phyloP scores from a whole-genome alignment of 2,113 vertebrate genomes.

The Entosphenus tridentatus region DNA sequence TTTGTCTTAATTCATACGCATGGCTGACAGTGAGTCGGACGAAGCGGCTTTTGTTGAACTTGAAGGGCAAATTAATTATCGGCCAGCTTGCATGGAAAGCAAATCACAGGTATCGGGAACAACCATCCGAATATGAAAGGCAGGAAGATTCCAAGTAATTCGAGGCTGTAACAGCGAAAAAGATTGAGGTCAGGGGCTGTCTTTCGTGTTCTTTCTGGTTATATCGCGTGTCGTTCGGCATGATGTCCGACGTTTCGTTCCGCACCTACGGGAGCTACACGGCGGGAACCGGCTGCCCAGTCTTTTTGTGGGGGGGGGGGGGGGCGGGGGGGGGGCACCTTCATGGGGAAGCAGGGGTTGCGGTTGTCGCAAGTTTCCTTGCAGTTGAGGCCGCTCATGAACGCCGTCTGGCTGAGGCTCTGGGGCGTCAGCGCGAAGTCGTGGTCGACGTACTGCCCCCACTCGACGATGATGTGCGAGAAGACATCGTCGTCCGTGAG shows the following conservation, averaged over 20 bases:
- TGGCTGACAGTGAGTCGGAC: too few species aligned
- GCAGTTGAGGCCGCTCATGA: slow-evolving; percentile 23
- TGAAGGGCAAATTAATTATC: too few species aligned
- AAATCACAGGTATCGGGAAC: too few species aligned
- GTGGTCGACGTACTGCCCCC: slow-evolving; percentile 78
- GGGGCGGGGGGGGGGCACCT: slow-evolving; percentile 26
- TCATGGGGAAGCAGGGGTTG: slow-evolving; percentile 51
- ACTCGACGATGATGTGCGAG: slow-evolving; percentile 51
- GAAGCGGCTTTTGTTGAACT: too few species aligned
- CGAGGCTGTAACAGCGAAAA: too few species aligned
- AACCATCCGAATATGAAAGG: too few species aligned
- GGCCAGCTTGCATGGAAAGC: too few species aligned
- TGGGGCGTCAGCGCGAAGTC: slow-evolving; percentile 68
- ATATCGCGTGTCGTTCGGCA: too few species aligned
- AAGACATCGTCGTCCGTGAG: slow-evolving; percentile 31
- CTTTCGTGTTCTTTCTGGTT: too few species aligned
- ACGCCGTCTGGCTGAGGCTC: slow-evolving; percentile 19
- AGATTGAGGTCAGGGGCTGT: too few species aligned
- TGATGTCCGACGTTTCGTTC: neutral
- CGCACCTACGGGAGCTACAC: neutral
- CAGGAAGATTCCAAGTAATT: too few species aligned
- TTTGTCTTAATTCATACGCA: too few species aligned
- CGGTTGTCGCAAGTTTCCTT: slow-evolving; percentile 29
- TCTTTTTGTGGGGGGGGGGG: neutral
- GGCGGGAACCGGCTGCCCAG: neutral